Evolutionary conservation across 37 sponge, comb jelly and placozoan species (phyloP), one percentile per base, ranked within the genome.

Genomic region (Petrosia ficiformis): DNA sequence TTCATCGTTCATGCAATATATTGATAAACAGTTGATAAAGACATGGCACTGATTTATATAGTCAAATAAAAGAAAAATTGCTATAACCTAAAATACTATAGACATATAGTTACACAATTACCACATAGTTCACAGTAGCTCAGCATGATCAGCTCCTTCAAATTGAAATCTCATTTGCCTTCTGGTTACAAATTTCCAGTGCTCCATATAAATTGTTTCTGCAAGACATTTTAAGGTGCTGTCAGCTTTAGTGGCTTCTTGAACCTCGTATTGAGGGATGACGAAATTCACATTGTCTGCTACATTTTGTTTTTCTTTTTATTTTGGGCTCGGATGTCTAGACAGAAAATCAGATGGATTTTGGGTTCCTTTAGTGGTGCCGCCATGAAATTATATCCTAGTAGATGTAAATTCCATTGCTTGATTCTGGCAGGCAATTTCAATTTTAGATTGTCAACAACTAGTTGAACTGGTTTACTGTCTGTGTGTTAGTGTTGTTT

Each of bases 251-350:
- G 22, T 42, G 42, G 42, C 77, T 77, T 43, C 67, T 57, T 2
- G 84, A 84, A 11, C 76, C 57, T 41, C 71, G 71, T 63, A 77
- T 72, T 14, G 84, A 84, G 3, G 84, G 84, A 37, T 84, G 76
- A 19, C 29, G 24, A 2, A 1, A 5, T n/a, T n/a, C n/a, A n/a
- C n/a, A n/a, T n/a, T n/a, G n/a, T n/a, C n/a, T n/a, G n/a, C n/a
- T n/a, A n/a, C n/a, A n/a, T n/a, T n/a, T n/a, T n/a, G n/a, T n/a
- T n/a, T n/a, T n/a, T n/a, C n/a, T n/a, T n/a, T n/a, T n/a, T n/a
- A n/a, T n/a, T n/a, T n/a, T n/a, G n/a, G n/a, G n/a, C n/a, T n/a
- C n/a, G n/a, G n/a, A n/a, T n/a, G n/a, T n/a, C n/a, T n/a, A n/a
- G n/a, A n/a, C n/a, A n/a, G n/a, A n/a, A n/a, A n/a, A n/a, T n/a